Conservation (phyloP, 2,797 vertebrate genomes). For the Taenioides sp. region DNA sequence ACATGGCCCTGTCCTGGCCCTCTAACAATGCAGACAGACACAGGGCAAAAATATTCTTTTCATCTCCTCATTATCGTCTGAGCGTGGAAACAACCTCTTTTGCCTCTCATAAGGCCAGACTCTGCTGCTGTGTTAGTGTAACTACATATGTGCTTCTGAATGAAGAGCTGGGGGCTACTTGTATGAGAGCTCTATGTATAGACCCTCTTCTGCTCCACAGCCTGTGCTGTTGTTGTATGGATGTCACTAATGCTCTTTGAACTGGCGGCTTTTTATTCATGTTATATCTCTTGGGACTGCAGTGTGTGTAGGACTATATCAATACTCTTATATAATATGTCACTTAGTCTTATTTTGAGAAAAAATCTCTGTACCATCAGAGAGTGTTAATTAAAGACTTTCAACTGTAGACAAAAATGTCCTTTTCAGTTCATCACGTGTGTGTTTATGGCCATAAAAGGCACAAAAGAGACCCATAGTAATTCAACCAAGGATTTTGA, state of each 20-base stretch:
- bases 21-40: constrained; percentile 5
- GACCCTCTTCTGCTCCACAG: constrained; percentile 3
- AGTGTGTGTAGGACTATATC: background rate
- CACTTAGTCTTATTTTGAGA: background rate
- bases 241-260: constrained; percentile 11
- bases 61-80: constrained; percentile 2
- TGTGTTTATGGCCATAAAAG: background rate
- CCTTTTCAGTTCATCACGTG: background rate
- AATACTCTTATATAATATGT: constrained; percentile 7
- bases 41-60: background rate
- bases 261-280: constrained; percentile 2
- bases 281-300: constrained; percentile 8
- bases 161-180: constrained; percentile 3
- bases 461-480: background rate
- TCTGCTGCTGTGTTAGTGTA: background rate
- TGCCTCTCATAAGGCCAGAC: background rate
- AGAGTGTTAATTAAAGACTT: background rate
- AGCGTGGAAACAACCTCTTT: background rate
- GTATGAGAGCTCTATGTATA: constrained; percentile 14
- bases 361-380: background rate
- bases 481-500: no score
- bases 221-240: background rate
- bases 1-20: background rate
- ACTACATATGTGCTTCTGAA: constrained; percentile 5
- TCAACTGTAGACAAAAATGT: background rate